Base-by-base conservation (phyloP, 2,888 invertebrate genomes). In the Tromatobia lineatoria region DNA sequence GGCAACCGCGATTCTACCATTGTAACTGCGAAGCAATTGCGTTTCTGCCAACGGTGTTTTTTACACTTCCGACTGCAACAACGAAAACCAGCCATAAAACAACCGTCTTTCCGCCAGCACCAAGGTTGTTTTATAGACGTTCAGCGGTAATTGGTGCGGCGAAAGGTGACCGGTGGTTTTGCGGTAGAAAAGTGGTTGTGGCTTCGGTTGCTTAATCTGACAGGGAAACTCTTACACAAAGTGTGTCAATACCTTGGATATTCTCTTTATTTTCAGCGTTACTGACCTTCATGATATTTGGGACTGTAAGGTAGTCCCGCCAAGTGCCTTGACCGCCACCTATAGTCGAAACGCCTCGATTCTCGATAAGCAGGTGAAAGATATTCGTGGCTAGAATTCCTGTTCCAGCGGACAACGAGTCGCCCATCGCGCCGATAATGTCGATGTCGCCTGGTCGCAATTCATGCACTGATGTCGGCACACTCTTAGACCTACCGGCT, bases 241-340 rank as follows among this genome's bases (percentile, higher is more conserved):
- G 13, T 47, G 13, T 47, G n/a, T 47, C 4, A 15, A 15, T 15
- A 15, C 13, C n/a, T 47, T 13, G 1, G n/a, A 7, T 18, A n/a
- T 50, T n/a, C 13, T 25, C 23, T 54, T 20, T 11, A 47, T 47
- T 23, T 8, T 10, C 20, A 11, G 23, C 10, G 61, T 3, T 45
- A 1, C 18, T 64, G 80, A 92, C 96, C 94, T 96, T 96, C 70
- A 97, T 93, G 87, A 97, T 96, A 90, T 97, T 97, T 0, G 97
- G 97, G 42, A 97, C 91, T 0, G 97, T 97, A 66, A 96, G 91
- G 91, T 94, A 96, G 90, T 96, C 95, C 15, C 96, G 94, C 97
- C 97, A 97, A 0, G 95, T 95, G 38, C 95, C 95, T 91, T 96
- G 95, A 0, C 97, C 97, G 3, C 97, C 97, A 10, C 90, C 91